Percentiles rank a stretch among this genome's conserved stretches.
Conservation (phyloP, 2,797 vertebrate species). For the Salmo trutta region DNA sequence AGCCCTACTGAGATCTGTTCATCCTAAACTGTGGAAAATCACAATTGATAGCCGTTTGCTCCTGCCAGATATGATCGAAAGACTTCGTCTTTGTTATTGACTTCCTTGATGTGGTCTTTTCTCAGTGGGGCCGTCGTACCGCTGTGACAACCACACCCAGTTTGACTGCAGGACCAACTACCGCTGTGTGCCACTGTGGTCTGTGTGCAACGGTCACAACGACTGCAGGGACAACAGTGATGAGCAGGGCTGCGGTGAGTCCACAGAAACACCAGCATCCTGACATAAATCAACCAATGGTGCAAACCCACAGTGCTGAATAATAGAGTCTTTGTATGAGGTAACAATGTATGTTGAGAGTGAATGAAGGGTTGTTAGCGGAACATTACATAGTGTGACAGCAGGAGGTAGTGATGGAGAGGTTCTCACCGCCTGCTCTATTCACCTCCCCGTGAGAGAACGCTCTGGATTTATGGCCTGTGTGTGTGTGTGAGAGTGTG, state of each 20-base stretch:
- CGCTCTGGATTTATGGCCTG: constrained; percentile 69
- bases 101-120: not conserved
- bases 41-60: not conserved
- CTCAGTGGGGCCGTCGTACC: constrained; percentile 89
- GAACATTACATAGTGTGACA: constrained; percentile 58
- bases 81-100: too few species aligned
- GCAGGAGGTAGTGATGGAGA: constrained; percentile 69
- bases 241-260: constrained; percentile 91
- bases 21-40: not conserved
- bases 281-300: not conserved
- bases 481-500: constrained; percentile 48
- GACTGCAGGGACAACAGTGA: constrained; percentile 98
- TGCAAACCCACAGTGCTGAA: not conserved
- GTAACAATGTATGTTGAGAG: constrained; percentile 19
- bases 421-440: constrained; percentile 60
- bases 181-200: constrained; percentile 89
- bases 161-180: constrained; percentile 94
- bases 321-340: not conserved
- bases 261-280: not conserved
- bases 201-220: constrained; percentile 88
- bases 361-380: constrained; percentile 66
- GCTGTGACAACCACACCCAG: constrained; percentile 94
- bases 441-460: constrained; percentile 35
- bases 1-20: too few species aligned
- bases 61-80: not conserved